Evolutionary conservation across 2,113 vertebrate genomes (phyloP).

Genomic region (Corythoichthys haematopterus): DNA sequence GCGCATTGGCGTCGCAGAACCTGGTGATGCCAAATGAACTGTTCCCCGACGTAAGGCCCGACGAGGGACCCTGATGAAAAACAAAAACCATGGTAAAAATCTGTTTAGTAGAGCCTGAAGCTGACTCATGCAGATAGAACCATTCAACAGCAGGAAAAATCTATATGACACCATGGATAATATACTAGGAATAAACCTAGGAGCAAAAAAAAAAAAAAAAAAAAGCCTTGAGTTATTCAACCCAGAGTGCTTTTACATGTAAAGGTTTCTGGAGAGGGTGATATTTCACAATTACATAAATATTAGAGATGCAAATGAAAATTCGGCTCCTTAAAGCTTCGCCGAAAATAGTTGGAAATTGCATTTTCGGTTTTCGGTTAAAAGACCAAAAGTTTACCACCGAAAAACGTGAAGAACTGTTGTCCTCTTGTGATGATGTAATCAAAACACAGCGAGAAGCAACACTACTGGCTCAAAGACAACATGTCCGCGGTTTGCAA

Average conservation of each 20-base stretch:
- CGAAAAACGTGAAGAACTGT: too few relatives aligned
- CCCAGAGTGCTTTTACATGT: neutral
- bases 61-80: constrained; percentile 34
- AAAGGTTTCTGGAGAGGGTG: neutral
- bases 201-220: neutral
- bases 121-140: neutral
- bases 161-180: neutral
- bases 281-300: neutral
- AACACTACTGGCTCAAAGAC: too few relatives aligned
- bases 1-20: constrained; percentile 90
- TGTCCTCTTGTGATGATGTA: too few relatives aligned
- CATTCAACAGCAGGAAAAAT: neutral
- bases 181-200: neutral
- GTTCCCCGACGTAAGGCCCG: constrained; percentile 55
- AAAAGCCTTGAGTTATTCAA: neutral
- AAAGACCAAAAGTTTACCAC: too few relatives aligned
- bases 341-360: too few relatives aligned
- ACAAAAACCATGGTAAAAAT: constrained; percentile 23
- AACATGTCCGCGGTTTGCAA: too few relatives aligned
- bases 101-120: neutral
- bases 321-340: too few relatives aligned
- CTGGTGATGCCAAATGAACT: constrained; percentile 66
- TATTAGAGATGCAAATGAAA: too few relatives aligned
- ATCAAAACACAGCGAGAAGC: too few relatives aligned
- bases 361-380: too few relatives aligned